A percentile compares a stretch with the other conserved stretches of the same genome.
Evolutionary conservation across 2,888 invertebrate species (phyloP).

Genomic region (Lycophotia porphyrea): DNA sequence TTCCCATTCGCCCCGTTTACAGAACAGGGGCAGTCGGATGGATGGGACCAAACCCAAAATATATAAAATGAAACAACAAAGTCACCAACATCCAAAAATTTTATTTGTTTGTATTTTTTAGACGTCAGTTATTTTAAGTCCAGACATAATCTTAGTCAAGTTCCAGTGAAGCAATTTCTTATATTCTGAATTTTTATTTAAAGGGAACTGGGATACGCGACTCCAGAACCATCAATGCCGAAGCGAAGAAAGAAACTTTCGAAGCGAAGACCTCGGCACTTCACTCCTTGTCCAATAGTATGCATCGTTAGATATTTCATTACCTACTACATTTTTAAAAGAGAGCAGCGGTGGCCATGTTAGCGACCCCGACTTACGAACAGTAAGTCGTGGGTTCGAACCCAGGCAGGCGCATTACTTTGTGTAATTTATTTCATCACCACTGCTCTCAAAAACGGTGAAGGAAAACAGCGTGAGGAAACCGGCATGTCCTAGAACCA

Average conservation of each 20-base stretch:
- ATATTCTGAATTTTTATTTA: neutral
- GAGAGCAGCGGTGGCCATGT: no score
- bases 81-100: no score
- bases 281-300: constrained; percentile 82
- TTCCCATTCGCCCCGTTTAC: neutral
- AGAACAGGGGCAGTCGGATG: neutral
- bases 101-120: no score
- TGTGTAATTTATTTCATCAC: no score
- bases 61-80: no score
- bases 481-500: no score
- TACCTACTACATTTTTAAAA: neutral
- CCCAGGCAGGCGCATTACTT: no score
- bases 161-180: neutral
- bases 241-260: constrained; percentile 61
- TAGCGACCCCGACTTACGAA: no score
- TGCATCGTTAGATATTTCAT: constrained; percentile 7
- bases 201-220: constrained; percentile 19
- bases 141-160: neutral
- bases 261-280: constrained; percentile 73
- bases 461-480: no score
- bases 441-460: no score
- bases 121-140: neutral
- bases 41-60: neutral
- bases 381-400: no score
- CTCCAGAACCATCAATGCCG: constrained; percentile 2